Evolutionary conservation across 2,888 invertebrate species (phyloP), one percentile per base, ranked within the genome.

Genomic region (Halocaridina rubra): DNA sequence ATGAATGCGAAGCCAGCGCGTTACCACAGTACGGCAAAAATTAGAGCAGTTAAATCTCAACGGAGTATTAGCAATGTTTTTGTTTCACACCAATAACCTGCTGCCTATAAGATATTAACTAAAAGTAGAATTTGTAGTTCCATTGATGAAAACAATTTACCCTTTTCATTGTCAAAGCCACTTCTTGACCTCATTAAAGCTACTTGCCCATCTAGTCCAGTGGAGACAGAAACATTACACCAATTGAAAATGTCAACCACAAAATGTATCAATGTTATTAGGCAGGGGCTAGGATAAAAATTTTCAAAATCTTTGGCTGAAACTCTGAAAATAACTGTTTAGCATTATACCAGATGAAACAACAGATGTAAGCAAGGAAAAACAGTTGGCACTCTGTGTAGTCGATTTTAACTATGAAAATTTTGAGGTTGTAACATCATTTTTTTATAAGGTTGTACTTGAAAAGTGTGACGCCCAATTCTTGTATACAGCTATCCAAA

Each of bases 351-450:
- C 72, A 39, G 72, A 72, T 72, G 72, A 72, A 33, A 72, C 64
- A 0, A 78, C 78, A 24, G 64, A 78, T 33, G 67, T 78, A 3
- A 64, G 78, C 39, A 39, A 64, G 61, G 67, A 67, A 24, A 78
- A 79, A 24, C 67, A 79, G 30, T 39, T 79, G 24, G 79, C 79
- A 79, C 8, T 1, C 24, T 79, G 79, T 79, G 79, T 79, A 39
- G 79, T 79, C 29, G 22, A 79, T 53, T 79, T 67, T 79, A 67
- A 79, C 33, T 57, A 76, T 79, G 79, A 69, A 69, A 79, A 79
- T 5, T 46, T 27, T 67, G 29, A 79, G 32, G 39, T 30, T 64
- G 59, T 79, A 27, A 0, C 33, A 77, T 61, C 69, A 27, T 79
- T 69, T 46, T 53, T 69, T 69, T 3, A 79, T 30, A 79, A 67